Conservation (phyloP, 2,113 vertebrate species). For the Geothlypis trichas region DNA sequence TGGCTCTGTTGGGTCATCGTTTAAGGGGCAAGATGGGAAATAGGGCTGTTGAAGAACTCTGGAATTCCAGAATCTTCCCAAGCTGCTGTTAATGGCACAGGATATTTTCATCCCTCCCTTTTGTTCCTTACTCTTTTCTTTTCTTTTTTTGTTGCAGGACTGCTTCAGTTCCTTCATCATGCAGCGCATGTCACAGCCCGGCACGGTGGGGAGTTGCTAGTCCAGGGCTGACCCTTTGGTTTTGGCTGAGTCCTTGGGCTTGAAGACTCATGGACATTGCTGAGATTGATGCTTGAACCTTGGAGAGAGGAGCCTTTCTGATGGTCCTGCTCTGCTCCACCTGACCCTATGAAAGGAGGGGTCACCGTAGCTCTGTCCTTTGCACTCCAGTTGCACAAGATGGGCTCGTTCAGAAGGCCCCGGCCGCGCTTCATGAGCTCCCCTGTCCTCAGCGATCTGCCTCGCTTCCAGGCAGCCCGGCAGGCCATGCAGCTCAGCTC, state of each 20-base stretch:
- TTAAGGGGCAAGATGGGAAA: not conserved
- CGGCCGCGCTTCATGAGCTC: conserved; percentile 95
- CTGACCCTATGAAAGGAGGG: conserved; percentile 73
- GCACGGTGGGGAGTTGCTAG: not conserved
- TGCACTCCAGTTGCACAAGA: conserved; percentile 64
- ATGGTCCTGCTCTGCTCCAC: not conserved
- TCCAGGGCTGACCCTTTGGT: not conserved
- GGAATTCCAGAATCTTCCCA: not conserved
- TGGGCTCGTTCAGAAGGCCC: conserved; percentile 80
- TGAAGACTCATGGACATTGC: not conserved
- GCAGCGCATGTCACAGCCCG: accelerated
- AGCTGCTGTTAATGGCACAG: not conserved
- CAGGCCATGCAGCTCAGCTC: conserved; percentile 86
- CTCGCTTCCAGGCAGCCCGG: conserved; percentile 79
- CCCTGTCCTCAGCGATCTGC: conserved; percentile 90
- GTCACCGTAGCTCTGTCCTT: conserved; percentile 28
- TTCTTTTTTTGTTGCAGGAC: not conserved
- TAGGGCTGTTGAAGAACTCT: not conserved
- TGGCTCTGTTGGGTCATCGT: not conserved
- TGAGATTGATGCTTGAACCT: accelerated
- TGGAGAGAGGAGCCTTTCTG: conserved; percentile 6
- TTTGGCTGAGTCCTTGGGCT: not conserved
- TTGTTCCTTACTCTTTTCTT: not conserved
- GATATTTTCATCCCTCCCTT: not conserved
- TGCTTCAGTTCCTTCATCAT: not conserved